Evolutionary conservation across 1,140 invertebrate species (phyloP).

Genomic region (Sycophaga agraensis): DNA sequence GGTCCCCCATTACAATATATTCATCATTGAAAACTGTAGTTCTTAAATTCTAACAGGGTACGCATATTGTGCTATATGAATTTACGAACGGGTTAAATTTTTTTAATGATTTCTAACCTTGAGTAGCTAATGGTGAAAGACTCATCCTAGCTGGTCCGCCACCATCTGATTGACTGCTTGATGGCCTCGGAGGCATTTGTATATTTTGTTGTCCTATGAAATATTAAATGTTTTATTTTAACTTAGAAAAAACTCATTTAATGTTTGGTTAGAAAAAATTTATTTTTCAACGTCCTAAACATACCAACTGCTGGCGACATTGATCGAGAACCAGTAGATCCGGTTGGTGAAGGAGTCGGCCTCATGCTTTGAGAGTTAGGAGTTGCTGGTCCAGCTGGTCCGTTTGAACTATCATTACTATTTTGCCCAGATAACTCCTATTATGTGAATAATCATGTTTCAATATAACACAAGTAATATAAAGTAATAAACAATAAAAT

Average conservation of each 20-base stretch:
- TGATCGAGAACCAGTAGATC: conserved; percentile 88
- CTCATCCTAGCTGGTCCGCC: conserved; percentile 70
- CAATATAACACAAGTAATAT: too few relatives aligned
- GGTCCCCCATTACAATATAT: too few relatives aligned
- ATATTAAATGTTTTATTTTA: not conserved
- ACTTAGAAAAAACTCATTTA: too few relatives aligned
- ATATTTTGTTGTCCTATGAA: conserved; percentile 82
- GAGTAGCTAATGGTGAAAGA: conserved; percentile 74
- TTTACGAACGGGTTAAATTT: too few relatives aligned
- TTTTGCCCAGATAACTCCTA: conserved; percentile 82
- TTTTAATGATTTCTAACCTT: conserved; percentile 58
- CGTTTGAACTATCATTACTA: conserved; percentile 80
- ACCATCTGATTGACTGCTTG: conserved; percentile 84
- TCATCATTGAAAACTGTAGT: too few relatives aligned
- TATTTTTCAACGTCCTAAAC: conserved; percentile 42
- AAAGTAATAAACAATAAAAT: too few relatives aligned
- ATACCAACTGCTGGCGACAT: conserved; percentile 94
- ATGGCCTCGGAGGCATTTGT: conserved; percentile 87
- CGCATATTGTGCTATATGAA: too few relatives aligned
- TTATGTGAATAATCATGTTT: too few relatives aligned
- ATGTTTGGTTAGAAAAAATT: too few relatives aligned
- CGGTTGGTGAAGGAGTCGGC: conserved; percentile 89
- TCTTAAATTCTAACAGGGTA: too few relatives aligned
- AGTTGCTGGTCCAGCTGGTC: conserved; percentile 70
- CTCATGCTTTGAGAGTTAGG: conserved; percentile 79